These are phyloP conservation scores for Catonia carolina DNA, from an alignment of 2,888 invertebrate genomes.

Conservation along the genomic window DNA sequence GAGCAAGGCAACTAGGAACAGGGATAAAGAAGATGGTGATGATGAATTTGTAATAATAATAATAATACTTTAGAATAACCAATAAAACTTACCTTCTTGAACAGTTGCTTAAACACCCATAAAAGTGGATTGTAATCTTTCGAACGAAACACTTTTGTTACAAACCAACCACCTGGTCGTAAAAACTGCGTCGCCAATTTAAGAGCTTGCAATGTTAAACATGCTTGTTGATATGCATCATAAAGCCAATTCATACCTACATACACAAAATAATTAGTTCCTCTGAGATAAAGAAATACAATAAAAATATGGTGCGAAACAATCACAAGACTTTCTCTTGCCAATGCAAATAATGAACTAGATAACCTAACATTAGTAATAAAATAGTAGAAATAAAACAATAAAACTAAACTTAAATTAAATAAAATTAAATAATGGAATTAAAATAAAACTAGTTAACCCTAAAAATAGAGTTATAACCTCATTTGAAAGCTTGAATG, in stretches of 20 bases:
- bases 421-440: no score
- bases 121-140: slow-evolving; percentile 94
- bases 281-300: not conserved
- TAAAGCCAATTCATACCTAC: slow-evolving; percentile 87
- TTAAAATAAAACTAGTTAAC: no score
- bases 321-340: no score
- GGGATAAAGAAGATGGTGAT: no score
- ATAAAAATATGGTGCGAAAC: no score
- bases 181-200: slow-evolving; percentile 88
- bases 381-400: not conserved
- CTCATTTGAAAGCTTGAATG: no score
- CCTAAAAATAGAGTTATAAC: no score
- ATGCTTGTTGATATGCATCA: slow-evolving; percentile 93
- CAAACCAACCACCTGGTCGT: slow-evolving; percentile 89
- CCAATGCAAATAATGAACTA: no score
- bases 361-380: no score
- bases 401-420: not conserved
- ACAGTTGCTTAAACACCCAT: slow-evolving; percentile 94
- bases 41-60: no score
- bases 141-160: slow-evolving; percentile 97
- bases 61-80: not conserved
- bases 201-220: slow-evolving; percentile 84
- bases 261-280: slow-evolving; percentile 17
- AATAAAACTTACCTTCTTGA: slow-evolving; percentile 60
- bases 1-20: no score